Base-by-base conservation (phyloP, 2,797 vertebrate species). In the Pantherophis vulpinus region DNA sequence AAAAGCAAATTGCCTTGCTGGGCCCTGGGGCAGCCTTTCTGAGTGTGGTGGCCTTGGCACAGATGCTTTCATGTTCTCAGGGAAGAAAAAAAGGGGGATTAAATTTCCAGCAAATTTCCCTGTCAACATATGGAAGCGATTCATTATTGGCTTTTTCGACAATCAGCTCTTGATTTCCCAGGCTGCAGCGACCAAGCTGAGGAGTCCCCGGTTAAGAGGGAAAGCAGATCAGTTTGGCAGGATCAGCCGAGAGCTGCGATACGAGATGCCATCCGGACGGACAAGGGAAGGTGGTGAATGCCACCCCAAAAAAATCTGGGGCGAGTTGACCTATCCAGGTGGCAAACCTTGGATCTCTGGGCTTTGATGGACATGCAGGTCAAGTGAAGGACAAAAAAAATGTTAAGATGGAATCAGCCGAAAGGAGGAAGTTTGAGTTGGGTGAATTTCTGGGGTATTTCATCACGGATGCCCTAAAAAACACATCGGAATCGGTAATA, bases 161-260 rank as follows among this genome's bases (percentile, higher is more conserved):
- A 11, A 79, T 1, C 3, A 23, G 37, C 18, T 23, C 32, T 20
- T 79, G 70, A 79, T 20, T 42, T 42, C 70, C 70, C 70, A 74
- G 16, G n/a, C 14, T 3, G 9, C 3, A 1, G n/a, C 14, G 0
- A n/a, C 29, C 13, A 66, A 1, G 63, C 63, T 5, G 13, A 5
- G 4, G 63, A n/a, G 29, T 2, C 13, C 29, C 29, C 6, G 1
- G 18, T 1, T 42, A 11, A 42, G 74, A 79, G 23, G 8, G 10
- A 11, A 23, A 0, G 32, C 70, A 20, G 70, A 9, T 20, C 70
- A 4, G 18, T 11, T 79, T 3, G 20, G 70, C 70, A 79, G 37
- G 18, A 23, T 79, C 70, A 42, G 37, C 70, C 3, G 18, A 16
- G 66, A 16, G 66, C 14, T 32, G n/a, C 4, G 2, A 2, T 16